These are phyloP conservation scores for Ornithorhynchus anatinus DNA, from an alignment of 2,113 vertebrate genomes.

Conservation along the genomic window DNA sequence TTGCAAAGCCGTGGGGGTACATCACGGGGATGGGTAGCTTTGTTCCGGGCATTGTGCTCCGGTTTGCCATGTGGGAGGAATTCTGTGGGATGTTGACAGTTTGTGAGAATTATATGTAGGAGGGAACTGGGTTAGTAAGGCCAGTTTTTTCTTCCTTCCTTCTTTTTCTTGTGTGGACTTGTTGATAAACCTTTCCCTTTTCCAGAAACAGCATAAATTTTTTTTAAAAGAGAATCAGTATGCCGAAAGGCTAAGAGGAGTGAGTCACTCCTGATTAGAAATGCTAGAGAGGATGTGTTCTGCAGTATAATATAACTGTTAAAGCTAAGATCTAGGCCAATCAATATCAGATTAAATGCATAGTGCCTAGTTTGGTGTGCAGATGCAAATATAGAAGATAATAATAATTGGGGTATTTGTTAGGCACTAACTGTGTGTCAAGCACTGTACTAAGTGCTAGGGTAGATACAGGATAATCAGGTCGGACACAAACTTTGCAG, in stretches of 20 bases:
- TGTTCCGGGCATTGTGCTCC: constrained; percentile 66
- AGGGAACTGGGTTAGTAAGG: constrained; percentile 65
- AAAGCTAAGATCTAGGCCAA: constrained; percentile 20
- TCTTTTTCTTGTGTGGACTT: constrained; percentile 38
- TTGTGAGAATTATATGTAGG: constrained; percentile 64
- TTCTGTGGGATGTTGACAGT: constrained; percentile 71
- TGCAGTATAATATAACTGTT: constrained; percentile 12
- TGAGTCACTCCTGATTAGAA: constrained; percentile 32
- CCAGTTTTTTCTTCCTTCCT: constrained; percentile 27
- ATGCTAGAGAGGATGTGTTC: not conserved
- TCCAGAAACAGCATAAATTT: constrained; percentile 4
- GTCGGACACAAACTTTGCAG: too few relatives aligned
- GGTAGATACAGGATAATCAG: too few relatives aligned
- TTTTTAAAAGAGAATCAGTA: constrained; percentile 42
- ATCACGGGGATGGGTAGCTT: constrained; percentile 59
- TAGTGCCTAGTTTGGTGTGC: not conserved
- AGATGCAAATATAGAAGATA: constrained; percentile 18
- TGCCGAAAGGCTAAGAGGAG: constrained; percentile 12
- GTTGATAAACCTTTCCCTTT: constrained; percentile 29
- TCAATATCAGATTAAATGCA: not conserved
- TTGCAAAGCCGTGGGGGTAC: constrained; percentile 61
- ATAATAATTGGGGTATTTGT: too few relatives aligned
- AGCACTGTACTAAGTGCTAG: too few relatives aligned
- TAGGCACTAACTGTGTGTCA: too few relatives aligned
- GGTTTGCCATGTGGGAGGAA: constrained; percentile 65